Evolutionary conservation across 2,888 invertebrate species (phyloP).

Genomic region (Sinodicranocentrus sp.): DNA sequence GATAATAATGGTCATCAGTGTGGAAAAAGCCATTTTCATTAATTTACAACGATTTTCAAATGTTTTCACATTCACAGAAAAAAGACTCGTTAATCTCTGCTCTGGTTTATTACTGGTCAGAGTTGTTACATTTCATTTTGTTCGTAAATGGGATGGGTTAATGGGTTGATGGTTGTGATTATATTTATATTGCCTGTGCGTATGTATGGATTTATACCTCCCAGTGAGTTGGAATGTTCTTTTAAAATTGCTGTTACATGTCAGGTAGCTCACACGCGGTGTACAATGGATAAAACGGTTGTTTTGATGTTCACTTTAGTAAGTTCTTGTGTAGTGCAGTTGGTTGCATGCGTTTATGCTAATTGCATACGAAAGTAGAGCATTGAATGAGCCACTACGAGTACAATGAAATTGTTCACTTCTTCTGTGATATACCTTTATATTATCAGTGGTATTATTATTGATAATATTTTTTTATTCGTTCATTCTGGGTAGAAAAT

Average conservation of each 20-base stretch:
- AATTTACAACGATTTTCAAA: not conserved
- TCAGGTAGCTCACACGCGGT: too few relatives aligned
- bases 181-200: too few relatives aligned
- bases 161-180: too few relatives aligned
- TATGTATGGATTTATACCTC: too few relatives aligned
- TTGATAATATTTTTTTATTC: constrained; percentile 10
- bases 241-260: too few relatives aligned
- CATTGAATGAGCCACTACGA: not conserved
- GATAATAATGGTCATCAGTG: constrained; percentile 7
- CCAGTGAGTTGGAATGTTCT: too few relatives aligned
- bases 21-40: constrained; percentile 3
- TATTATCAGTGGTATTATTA: not conserved
- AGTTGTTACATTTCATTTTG: too few relatives aligned
- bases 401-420: constrained; percentile 17
- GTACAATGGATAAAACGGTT: not conserved
- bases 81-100: not conserved
- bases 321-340: not conserved
- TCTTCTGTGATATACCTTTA: not conserved
- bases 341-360: constrained; percentile 7
- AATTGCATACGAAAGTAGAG: not conserved
- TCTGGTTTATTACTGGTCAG: too few relatives aligned
- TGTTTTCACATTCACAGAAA: constrained; percentile 10
- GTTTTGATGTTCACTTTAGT: not conserved
- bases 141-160: too few relatives aligned
- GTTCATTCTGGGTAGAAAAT: not conserved